Base-by-base conservation (phyloP, 2,797 vertebrate genomes). In the Buceros bicornis region DNA sequence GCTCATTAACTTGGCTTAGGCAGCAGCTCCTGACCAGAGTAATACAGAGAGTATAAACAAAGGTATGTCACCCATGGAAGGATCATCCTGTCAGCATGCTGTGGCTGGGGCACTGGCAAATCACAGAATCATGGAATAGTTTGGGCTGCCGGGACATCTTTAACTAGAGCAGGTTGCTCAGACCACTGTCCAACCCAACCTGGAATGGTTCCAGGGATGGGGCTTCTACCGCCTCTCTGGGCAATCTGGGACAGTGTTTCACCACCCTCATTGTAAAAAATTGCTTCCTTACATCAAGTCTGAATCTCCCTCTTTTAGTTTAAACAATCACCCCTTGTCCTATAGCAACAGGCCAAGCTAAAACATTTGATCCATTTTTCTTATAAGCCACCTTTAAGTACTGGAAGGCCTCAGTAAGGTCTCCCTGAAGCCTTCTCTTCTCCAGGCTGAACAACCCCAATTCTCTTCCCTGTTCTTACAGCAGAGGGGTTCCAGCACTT, bases 181-280 rank as follows among this genome's bases (percentile, higher is more conserved):
- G 31, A 67, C 15, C 5, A 3, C 6, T 0, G 0, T 40, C 21
- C 35, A 51, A 1, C 16, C 40, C 53, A 24, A 35, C 29, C 26
- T 18, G 29, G 17, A 15, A 7, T 16, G 3, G 48, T n/a, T 20
- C 40, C 31, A 57, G 24, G 16, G 11, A 42, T 47, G 67, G 7
- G 22, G 10, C 5, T 28, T 17, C 40, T 31, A 14, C 28, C 14
- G 16, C 26, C 6, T 51, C 10, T 40, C 28, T 31, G n/a, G 50
- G 28, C 8, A 64, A 19, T 28, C 21, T 56, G 4, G 13, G 8
- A 31, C n/a, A 42, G 18, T 26, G 15, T 56, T 71, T 67, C n/a
- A 47, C 24, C 37, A 40, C 37, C 37, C 37, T 40, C 37, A 40
- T 10, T 25, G 13, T 40, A 65, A 78, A 86, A 78, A 19, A 58